These are phyloP conservation scores for Vulpes vulpes DNA, from an alignment of 2,113 vertebrate species.

Conservation along the genomic window DNA sequence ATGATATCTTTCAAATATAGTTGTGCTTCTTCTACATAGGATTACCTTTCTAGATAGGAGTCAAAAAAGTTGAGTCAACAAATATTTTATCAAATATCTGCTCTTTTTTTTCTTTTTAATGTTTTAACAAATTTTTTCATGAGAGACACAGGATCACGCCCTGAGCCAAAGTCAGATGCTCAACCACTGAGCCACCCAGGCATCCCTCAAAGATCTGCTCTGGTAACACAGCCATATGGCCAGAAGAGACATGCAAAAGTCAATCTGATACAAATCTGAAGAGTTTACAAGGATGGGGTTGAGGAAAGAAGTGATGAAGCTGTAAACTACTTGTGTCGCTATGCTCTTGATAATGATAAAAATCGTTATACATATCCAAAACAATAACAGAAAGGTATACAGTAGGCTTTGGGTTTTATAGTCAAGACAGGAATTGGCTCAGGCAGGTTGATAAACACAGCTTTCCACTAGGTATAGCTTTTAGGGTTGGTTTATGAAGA, in stretches of 20 bases:
- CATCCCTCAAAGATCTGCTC: background rate
- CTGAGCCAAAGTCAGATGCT: no score
- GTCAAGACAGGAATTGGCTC: background rate
- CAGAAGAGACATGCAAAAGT: background rate
- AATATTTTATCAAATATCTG: background rate
- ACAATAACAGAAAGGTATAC: background rate
- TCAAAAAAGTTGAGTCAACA: background rate
- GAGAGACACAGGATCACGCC: no score
- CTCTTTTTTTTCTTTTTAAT: no score
- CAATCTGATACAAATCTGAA: background rate
- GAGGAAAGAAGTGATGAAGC: constrained; percentile 2
- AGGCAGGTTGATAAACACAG: background rate
- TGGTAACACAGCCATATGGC: background rate
- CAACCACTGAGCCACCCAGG: no score
- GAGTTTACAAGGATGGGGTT: background rate
- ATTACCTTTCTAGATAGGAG: background rate
- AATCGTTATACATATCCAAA: background rate
- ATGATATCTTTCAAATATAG: background rate
- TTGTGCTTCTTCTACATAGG: background rate
- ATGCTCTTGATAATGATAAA: background rate
- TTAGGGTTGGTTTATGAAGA: background rate
- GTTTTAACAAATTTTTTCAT: no score
- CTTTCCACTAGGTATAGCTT: background rate
- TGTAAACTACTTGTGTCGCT: background rate
- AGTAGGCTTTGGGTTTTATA: background rate